phyloP scores from a whole-genome alignment of 2,113 vertebrate species.

The Poeciliopsis retropinna region DNA sequence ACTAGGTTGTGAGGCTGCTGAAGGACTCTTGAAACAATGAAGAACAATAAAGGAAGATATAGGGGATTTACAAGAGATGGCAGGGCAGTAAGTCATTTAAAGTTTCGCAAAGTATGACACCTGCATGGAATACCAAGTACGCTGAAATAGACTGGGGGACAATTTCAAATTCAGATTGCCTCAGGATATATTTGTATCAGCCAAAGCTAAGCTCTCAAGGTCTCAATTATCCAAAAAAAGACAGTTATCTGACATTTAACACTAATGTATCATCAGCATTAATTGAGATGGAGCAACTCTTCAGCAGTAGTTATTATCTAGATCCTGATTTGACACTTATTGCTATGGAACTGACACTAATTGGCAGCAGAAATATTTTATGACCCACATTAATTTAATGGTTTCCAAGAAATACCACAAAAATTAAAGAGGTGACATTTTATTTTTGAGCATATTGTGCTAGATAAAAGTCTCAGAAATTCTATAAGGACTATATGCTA shows the following conservation, averaged over 20 bases:
- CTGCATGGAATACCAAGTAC: slow-evolving; percentile 66
- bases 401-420: neutral
- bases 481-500: neutral
- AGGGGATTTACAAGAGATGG: slow-evolving; percentile 68
- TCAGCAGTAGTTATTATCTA: slow-evolving; percentile 36
- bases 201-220: slow-evolving; percentile 48
- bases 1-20: slow-evolving; percentile 58
- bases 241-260: slow-evolving; percentile 62
- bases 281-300: slow-evolving; percentile 44
- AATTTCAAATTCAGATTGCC: slow-evolving; percentile 36
- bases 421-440: neutral
- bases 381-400: slow-evolving; percentile 25
- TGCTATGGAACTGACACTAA: slow-evolving; percentile 40
- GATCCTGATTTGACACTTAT: slow-evolving; percentile 51
- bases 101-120: slow-evolving; percentile 75
- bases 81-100: slow-evolving; percentile 72
- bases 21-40: slow-evolving; percentile 66
- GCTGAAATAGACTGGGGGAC: slow-evolving; percentile 11
- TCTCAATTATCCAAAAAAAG: slow-evolving; percentile 62
- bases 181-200: slow-evolving; percentile 7
- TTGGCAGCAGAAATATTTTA: slow-evolving; percentile 41
- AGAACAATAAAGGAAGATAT: slow-evolving; percentile 75
- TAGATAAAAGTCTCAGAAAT: neutral
- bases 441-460: neutral
- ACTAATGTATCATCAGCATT: slow-evolving; percentile 48